Evolutionary conservation across 2,797 vertebrate species (phyloP), one percentile per base, ranked within the genome.

Genomic region (Morelia viridis): DNA sequence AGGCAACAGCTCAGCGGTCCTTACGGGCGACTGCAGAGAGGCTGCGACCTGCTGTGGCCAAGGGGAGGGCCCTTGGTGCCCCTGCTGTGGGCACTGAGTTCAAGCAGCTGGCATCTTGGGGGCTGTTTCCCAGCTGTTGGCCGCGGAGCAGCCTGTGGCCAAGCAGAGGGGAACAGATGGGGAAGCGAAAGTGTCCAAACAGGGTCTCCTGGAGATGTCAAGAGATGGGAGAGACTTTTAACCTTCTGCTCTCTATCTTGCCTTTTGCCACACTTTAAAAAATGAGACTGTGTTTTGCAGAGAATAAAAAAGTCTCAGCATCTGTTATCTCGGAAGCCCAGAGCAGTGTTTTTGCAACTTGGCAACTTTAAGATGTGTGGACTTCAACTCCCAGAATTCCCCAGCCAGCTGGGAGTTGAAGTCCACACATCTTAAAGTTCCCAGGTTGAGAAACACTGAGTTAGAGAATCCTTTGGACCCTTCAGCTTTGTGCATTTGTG

Each of bases 401-500:
- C 35, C 35, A 35, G 35, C 35, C 35, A 35, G 35, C 35, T 35
- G 35, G 35, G 35, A 35, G 35, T 35, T 35, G 35, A 35, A 35
- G 35, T 35, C 35, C 35, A 35, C 35, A 35, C 35, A 35, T 35
- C 35, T 35, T 35, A 35, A 35, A 35, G 35, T 35, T 35, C 35
- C 35, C 35, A 35, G 35, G 35, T 35, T 35, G 35, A 35, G 35
- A 35, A 35, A 35, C 35, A 35, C 35, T 35, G 35, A 35, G 35
- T 35, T 94, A 86, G 56, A 91, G 56, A 83, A 90, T 17, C 35
- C 28, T 89, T 94, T 57, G 19, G 92, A 85, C 76, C 84, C 93
- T 95, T 96, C 91, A 96, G 89, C 87, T 96, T 96, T 95, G 86
- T 94, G 93, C 95, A 95, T 95, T 93, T 26, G 65, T 94, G 95